Percentiles rank a stretch among this genome's conserved stretches.
Evolutionary conservation across 92 coral and sea anemone species (phyloP).

Genomic region (Zoanthus gigantus): DNA sequence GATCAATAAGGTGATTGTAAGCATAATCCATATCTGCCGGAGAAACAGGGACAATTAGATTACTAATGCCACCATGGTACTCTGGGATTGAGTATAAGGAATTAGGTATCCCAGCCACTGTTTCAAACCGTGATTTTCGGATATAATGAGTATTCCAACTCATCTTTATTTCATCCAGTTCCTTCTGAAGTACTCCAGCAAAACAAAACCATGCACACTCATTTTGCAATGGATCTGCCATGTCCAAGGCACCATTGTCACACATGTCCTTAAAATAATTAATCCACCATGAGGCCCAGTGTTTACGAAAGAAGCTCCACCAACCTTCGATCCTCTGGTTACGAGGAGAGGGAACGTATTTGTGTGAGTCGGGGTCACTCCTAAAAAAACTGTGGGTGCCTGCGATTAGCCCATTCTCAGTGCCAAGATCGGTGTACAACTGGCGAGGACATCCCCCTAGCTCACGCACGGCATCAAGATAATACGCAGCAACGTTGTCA

Average conservation of each 20-base stretch:
- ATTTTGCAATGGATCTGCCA: constrained; percentile 50
- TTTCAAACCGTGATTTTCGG: constrained; percentile 54
- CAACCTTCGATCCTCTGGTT: constrained; percentile 47
- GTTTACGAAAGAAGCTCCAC: constrained; percentile 40
- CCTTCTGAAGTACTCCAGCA: constrained; percentile 47
- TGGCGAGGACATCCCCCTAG: constrained; percentile 59
- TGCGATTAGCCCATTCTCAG: constrained; percentile 55
- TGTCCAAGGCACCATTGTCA: constrained; percentile 30
- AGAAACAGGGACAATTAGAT: constrained; percentile 45
- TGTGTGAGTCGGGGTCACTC: constrained; percentile 47
- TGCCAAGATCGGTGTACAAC: constrained; percentile 40
- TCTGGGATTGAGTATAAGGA: constrained; percentile 53
- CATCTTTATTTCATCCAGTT: constrained; percentile 43
- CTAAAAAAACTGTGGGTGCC: constrained; percentile 52
- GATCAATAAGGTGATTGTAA: constrained; percentile 34
- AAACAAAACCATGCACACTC: constrained; percentile 48
- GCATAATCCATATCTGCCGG: constrained; percentile 50
- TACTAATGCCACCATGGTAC: constrained; percentile 51
- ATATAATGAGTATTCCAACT: constrained; percentile 51
- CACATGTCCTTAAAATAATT: constrained; percentile 46
- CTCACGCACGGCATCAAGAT: constrained; percentile 51
- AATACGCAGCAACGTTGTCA: constrained; percentile 60
- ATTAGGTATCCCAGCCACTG: constrained; percentile 53
- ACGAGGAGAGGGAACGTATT: constrained; percentile 44
- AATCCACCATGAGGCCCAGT: constrained; percentile 46